Conservation (phyloP, 2,888 invertebrate genomes). For the Euplagia quadripunctaria region DNA sequence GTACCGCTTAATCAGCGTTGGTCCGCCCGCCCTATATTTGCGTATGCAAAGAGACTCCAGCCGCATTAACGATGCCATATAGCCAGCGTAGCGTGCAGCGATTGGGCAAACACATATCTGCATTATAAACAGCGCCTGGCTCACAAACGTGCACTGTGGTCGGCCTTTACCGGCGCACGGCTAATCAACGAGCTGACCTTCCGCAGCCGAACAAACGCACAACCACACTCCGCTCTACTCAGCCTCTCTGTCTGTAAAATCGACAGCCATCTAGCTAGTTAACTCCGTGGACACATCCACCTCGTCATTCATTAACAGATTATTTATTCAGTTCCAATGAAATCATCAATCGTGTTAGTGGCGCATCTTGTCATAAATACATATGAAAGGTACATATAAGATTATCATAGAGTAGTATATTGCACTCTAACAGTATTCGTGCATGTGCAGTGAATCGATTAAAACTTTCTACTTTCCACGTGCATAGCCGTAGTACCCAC, state of each 20-base stretch:
- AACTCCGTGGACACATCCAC: conserved; percentile 40
- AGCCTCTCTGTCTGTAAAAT: conserved; percentile 62
- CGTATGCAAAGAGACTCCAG: conserved; percentile 87
- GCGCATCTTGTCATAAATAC: conserved; percentile 53
- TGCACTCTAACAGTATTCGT: conserved; percentile 71
- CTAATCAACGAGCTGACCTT: conserved; percentile 87
- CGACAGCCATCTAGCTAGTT: conserved; percentile 57
- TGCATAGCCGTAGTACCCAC: conserved; percentile 73
- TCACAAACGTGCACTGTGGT: conserved; percentile 87
- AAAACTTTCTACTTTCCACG: conserved; percentile 86
- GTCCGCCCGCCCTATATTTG: conserved; percentile 86
- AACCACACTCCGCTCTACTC: conserved; percentile 64
- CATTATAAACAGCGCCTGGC: conserved; percentile 87
- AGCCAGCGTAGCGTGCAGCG: conserved; percentile 86
- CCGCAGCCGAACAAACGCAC: conserved; percentile 79
- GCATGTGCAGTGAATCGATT: conserved; percentile 85
- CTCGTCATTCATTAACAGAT: conserved; percentile 51
- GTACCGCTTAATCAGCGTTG: conserved; percentile 86
- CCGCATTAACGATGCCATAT: conserved; percentile 88
- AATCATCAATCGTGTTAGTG: conserved; percentile 47
- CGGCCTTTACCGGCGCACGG: conserved; percentile 84
- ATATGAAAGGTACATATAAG: conserved; percentile 62
- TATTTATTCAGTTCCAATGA: conserved; percentile 51
- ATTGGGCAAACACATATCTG: conserved; percentile 88
- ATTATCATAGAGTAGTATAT: conserved; percentile 61